Conservation (phyloP, 2,113 vertebrate genomes). For the Scomber colias region DNA sequence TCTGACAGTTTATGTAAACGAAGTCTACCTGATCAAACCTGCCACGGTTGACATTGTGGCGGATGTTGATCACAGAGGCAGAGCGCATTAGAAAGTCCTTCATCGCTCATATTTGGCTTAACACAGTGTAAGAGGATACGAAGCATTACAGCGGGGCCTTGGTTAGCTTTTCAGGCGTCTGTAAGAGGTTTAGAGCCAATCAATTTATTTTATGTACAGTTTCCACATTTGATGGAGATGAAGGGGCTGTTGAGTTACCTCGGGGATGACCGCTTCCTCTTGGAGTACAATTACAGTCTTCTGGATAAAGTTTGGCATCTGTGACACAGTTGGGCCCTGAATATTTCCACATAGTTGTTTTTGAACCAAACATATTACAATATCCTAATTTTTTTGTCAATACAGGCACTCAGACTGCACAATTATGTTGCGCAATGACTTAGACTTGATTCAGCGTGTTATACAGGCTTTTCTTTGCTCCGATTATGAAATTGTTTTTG, state of each 20-base stretch:
- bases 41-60: background rate
- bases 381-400: background rate
- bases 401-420: background rate
- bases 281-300: background rate
- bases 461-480: background rate
- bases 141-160: slow-evolving; percentile 28
- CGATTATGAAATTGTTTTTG: background rate
- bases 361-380: background rate
- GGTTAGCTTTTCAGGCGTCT: slow-evolving; percentile 39
- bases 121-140: slow-evolving; percentile 56
- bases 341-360: background rate
- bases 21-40: slow-evolving; percentile 51
- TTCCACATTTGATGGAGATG: slow-evolving; percentile 4
- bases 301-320: background rate
- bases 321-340: background rate
- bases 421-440: background rate
- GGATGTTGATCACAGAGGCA: slow-evolving; percentile 1
- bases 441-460: background rate
- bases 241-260: slow-evolving; percentile 18
- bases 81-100: slow-evolving; percentile 13
- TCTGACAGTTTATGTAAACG: slow-evolving; percentile 55
- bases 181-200: slow-evolving; percentile 70
- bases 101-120: slow-evolving; percentile 15
- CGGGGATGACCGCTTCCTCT: background rate
- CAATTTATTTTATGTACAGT: slow-evolving; percentile 57